Evolutionary conservation across 2,113 vertebrate species (phyloP).

Genomic region (Anthoscopus minutus): DNA sequence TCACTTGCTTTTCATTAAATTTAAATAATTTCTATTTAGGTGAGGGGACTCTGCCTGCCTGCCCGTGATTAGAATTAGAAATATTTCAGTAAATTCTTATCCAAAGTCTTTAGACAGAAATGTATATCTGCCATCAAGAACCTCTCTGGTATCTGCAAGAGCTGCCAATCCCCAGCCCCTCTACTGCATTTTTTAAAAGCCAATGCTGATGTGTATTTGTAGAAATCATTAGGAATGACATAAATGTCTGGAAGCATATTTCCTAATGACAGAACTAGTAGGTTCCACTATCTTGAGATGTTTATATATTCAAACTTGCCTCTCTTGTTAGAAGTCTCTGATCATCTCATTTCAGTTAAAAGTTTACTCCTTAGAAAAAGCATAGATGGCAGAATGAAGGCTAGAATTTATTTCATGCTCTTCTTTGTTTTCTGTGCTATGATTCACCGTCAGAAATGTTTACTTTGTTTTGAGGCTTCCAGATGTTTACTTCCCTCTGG

Average conservation of each 20-base stretch:
- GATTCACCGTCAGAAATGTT: background rate
- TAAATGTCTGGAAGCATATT: background rate
- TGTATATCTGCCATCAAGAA: background rate
- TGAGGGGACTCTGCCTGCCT: background rate
- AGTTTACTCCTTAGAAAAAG: slow-evolving; percentile 2
- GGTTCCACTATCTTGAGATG: background rate
- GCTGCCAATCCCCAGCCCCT: background rate
- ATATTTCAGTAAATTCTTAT: background rate
- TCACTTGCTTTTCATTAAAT: background rate
- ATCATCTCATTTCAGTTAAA: background rate
- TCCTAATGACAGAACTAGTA: background rate
- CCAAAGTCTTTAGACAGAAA: background rate
- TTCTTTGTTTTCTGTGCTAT: background rate
- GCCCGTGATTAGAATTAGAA: background rate
- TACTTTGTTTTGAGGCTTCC: background rate
- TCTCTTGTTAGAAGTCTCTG: background rate
- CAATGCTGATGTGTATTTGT: background rate
- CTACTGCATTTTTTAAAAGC: background rate
- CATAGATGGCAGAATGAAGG: background rate
- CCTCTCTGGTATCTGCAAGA: background rate
- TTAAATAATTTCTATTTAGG: background rate
- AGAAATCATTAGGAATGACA: background rate
- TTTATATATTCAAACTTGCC: background rate
- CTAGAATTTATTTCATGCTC: background rate
- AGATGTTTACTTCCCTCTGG: background rate